These are phyloP conservation scores for Amorpha juglandis DNA, from an alignment of 2,888 invertebrate species.

Conservation along the genomic window DNA sequence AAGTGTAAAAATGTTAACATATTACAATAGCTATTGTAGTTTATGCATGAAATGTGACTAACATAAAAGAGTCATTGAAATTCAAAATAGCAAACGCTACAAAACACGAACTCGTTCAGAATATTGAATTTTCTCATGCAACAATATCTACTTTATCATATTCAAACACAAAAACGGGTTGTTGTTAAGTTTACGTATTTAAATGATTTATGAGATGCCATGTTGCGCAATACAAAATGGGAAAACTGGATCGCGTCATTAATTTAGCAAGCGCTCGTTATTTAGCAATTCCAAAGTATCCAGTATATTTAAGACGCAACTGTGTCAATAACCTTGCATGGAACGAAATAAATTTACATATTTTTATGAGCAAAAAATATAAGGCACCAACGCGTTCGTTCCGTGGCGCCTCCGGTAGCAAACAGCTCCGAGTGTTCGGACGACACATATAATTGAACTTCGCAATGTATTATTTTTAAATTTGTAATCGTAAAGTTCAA, in stretches of 20 bases:
- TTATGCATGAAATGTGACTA: conserved; percentile 48
- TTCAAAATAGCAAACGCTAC: conserved; percentile 55
- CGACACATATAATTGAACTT: neutral
- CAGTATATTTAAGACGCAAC: conserved; percentile 63
- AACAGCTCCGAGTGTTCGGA: neutral
- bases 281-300: conserved; percentile 68
- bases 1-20: conserved; percentile 32
- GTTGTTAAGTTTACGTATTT: conserved; percentile 37
- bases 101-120: conserved; percentile 50
- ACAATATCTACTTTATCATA: conserved; percentile 47
- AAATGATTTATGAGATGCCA: conserved; percentile 55
- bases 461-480: conserved; percentile 9
- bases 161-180: conserved; percentile 40
- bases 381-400: conserved; percentile 39
- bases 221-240: conserved; percentile 54
- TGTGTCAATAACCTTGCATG: conserved; percentile 79
- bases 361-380: conserved; percentile 61
- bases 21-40: conserved; percentile 43
- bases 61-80: conserved; percentile 55
- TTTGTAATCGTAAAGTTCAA: conserved; percentile 41
- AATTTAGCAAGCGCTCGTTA: conserved; percentile 64
- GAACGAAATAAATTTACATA: conserved; percentile 73
- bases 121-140: conserved; percentile 50
- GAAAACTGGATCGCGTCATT: conserved; percentile 65
- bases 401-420: conserved; percentile 45